Evolutionary conservation across 2,113 vertebrate genomes (phyloP), one percentile per base, ranked within the genome.

Genomic region (Clarias magur): DNA sequence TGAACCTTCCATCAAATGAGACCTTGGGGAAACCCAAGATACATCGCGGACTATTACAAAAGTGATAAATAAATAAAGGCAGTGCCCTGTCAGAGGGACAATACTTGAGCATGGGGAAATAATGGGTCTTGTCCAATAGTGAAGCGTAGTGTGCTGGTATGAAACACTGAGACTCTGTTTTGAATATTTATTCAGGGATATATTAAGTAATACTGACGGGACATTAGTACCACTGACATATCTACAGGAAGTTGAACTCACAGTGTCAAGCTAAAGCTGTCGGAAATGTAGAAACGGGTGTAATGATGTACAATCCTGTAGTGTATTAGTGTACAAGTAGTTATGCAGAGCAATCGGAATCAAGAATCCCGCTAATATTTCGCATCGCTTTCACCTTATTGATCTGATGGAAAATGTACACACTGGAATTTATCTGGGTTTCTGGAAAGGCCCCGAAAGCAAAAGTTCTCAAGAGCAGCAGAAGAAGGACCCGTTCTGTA

Each of bases 1-100:
- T 81, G 62, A 80, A 84, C 83, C 78, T 65, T 82, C 57, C 65
- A 85, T 83, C 79, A 82, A 85, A 90, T 88, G 42, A 54, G 85
- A 79, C 85, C 80, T 67, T 27, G 30, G 75, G 79, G 85, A 88
- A 73, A 38, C 38, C 73, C 27, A 72, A 78, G 59, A 62, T 68
- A 85, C 80, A 82, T 82, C 13, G 23, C 56, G 19, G 16, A 54
- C 63, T 83, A 68, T 67, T 83, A 83, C 42, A 67, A 57, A 83
- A 67, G 30, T 53, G 42, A 83, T 67, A 54, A 65, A 83, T 83
- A 83, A 83, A 68, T 83, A 83, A 83, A 65, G n/a, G 30, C 59
- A 25, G 3, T 63, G 80, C 30, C 6, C 38, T 63, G 42, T 48
- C 25, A 30, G 53, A 17, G 53, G 25, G n/a, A n/a, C 48, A 57